phyloP scores from a whole-genome alignment of 2,888 invertebrate genomes.

The Mantis religiosa region DNA sequence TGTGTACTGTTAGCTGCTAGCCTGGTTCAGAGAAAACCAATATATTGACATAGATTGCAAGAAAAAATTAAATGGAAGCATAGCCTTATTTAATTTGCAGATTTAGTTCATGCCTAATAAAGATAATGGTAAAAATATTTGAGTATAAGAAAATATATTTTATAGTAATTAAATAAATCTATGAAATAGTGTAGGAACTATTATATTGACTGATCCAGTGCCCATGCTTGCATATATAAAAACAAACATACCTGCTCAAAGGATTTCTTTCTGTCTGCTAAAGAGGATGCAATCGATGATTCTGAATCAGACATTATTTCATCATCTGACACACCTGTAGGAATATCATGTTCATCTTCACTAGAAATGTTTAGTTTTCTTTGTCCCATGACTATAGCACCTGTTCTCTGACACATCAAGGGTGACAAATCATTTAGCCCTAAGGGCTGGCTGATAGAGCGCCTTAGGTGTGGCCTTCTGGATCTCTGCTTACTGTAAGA shows the following conservation, averaged over 20 bases:
- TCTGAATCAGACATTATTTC: slow-evolving; percentile 56
- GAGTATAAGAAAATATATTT: no score
- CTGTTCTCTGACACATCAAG: slow-evolving; percentile 50
- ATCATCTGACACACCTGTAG: slow-evolving; percentile 48
- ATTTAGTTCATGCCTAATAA: no score
- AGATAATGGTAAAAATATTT: no score
- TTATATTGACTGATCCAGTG: no score
- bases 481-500: slow-evolving; percentile 20
- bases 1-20: no score
- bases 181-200: no score
- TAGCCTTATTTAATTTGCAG: no score
- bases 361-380: slow-evolving; percentile 43
- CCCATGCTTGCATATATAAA: background rate
- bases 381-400: background rate
- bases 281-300: slow-evolving; percentile 51
- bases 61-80: no score
- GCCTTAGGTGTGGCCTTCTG: slow-evolving; percentile 40
- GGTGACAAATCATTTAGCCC: slow-evolving; percentile 58
- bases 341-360: slow-evolving; percentile 55
- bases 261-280: slow-evolving; percentile 51
- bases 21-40: no score
- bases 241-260: slow-evolving; percentile 44
- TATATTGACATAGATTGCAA: no score
- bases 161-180: no score
- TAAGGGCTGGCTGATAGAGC: slow-evolving; percentile 68